Base-by-base conservation (phyloP, 2,888 invertebrate genomes). In the Neoascia interrupta region DNA sequence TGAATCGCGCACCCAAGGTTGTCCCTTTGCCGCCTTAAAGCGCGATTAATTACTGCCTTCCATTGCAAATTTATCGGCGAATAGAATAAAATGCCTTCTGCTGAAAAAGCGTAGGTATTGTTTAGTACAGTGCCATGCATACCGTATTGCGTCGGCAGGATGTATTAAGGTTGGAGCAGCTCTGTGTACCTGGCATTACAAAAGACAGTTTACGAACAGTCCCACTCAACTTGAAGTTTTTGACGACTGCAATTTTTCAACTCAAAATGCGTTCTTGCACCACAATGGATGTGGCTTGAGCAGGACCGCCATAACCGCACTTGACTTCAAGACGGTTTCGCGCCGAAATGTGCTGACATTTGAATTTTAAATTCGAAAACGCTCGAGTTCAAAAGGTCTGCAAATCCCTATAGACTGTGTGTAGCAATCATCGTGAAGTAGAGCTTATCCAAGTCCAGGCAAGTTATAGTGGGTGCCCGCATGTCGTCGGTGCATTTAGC, bases 291-390 rank as follows among this genome's bases (percentile, higher is more conserved):
- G 19, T 13, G 37, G 15, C 60, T 37, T 23, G 43, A n/a, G 23
- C 15, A 34, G 34, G 43, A 28, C 51, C 45, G 19, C 43, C 43
- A 49, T 11, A 49, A 36, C 61, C 69, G n/a, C n/a, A 75, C 69
- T 75, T 75, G 75, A 75, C 75, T 63, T 63, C 28, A 51, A 63
- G n/a, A n/a, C n/a, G n/a, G n/a, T n/a, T 69, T 63, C 51, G 63
- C 56, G 21, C 63, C 19, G 18, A 66, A 69, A 69, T 61, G 47
- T 63, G 47, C 49, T 47, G 53, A 72, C 43, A 63, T 58, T 69
- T 60, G 19, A 39, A 63, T 43, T 37, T 43, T 1, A 15, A 39
- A 63, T 70, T 64, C 64, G 37, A 64, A 70, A 70, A 64, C 23
- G 54, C n/a, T n/a, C 31, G 41, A 54, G 76, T 76, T 76, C 76